Evolutionary conservation across 2,888 invertebrate genomes (phyloP), one percentile per base, ranked within the genome.

Genomic region (Mechanitis mazaeus): DNA sequence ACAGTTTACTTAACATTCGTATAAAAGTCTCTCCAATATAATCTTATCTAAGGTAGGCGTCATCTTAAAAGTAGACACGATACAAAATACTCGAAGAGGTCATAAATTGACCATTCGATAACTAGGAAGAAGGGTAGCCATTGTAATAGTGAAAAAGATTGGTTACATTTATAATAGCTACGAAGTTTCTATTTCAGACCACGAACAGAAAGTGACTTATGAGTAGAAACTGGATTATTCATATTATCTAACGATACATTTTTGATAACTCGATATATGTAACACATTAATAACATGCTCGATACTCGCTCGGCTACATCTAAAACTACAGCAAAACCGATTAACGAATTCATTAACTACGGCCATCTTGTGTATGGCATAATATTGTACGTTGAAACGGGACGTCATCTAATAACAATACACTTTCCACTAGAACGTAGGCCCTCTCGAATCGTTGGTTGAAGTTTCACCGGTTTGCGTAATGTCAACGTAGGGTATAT

Each of bases 1-100:
- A 89, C 89, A 89, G 85, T 84, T 84, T 81, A 84, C 87, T 87
- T 86, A 89, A 90, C 89, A 84, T 84, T 88, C 86, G 89, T 90
- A 90, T 90, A 89, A 89, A 90, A 90, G 89, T 87, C 87, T 88
- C 86, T 90, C 83, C 83, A 85, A 84, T 89, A 88, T 85, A 87
- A 81, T 84, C 85, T 89, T 90, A 89, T 87, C 87, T 87, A 87
- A 87, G 85, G 81, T 87, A 87, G 85, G 84, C 84, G 83, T 81
- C 80, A 76, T 81, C 82, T 80, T 85, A 79, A 72, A 75, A 80
- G 84, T 81, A 87, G 80, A 82, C 80, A 81, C 80, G 77, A 77
- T 80, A 86, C 78, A 84, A 78, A 77, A 80, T 71, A 76, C 80
- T 78, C 74, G 75, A 75, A 79, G 69, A 76, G 72, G 83, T 81